Base-by-base conservation (phyloP, 2,888 invertebrate species). In the Hypomecis atomaria region DNA sequence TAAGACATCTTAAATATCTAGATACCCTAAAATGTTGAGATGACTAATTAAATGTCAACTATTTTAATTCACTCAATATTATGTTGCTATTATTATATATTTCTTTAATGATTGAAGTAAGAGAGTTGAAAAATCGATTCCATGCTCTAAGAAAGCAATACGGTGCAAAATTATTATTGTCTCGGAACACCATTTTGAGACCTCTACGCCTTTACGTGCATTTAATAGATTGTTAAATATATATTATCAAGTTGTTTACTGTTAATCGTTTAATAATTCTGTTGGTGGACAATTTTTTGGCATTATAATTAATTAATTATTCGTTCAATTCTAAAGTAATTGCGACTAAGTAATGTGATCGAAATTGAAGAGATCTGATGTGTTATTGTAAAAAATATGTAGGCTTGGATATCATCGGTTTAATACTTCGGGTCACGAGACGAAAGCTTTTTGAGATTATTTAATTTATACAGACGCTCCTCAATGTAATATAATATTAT, bases 171-270 rank as follows among this genome's bases (percentile, higher is more conserved):
- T 45, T 59, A 54, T 53, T 58, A 58, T 74, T 73, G 60, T 76
- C 71, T 71, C 67, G 73, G 73, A 38, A 60, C 75, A 78, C 75
- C 76, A 77, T 78, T 81, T 79, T 78, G 76, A 81, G 87, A 87
- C 83, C 83, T 78, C 78, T 78, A 74, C 74, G 86, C 87, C 86
- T 82, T 73, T 79, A 86, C 81, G 80, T 90, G 92, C 92, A 92
- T 92, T 92, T 92, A 92, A 84, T 92, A 90, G 88, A 78, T 89
- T 90, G 90, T 92, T 92, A 90, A 86, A 87, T 81, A 70, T 88
- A 85, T 83, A 88, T 23, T 23, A 23, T 83, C 82, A 85, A 87
- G 87, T 89, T 80, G 78, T 90, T 86, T 88, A 90, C 81, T 90
- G 90, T 90, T 90, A 86, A 79, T 87, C 86, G 86, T 90, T 89